Percentiles rank a stretch among this genome's conserved stretches.
phyloP scores from a whole-genome alignment of 1,140 invertebrate genomes.

The Anoplophora glabripennis region DNA sequence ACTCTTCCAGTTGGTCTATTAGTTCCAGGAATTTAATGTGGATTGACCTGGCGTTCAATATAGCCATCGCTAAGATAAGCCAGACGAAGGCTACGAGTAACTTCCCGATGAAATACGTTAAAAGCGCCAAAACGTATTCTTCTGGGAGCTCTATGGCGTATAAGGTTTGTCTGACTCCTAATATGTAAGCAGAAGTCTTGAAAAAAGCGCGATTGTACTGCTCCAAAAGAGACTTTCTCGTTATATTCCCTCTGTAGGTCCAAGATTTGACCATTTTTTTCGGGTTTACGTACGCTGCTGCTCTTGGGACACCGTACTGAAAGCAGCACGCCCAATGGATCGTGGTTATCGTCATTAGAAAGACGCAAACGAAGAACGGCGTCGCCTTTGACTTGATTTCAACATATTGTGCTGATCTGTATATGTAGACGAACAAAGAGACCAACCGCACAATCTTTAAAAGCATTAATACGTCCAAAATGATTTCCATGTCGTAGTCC shows the following conservation, averaged over 20 bases:
- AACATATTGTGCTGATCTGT: background rate
- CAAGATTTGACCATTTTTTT: too few relatives aligned
- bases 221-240: background rate
- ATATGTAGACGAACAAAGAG: constrained; percentile 1
- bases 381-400: constrained; percentile 8
- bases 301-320: background rate
- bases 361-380: background rate
- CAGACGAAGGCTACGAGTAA: background rate
- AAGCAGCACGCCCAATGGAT: background rate
- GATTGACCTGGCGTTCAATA: constrained; percentile 6
- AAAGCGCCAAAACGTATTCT: background rate
- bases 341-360: background rate
- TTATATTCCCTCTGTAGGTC: too few relatives aligned
- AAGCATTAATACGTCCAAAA: constrained; percentile 1
- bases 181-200: background rate
- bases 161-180: background rate
- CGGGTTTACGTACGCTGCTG: too few relatives aligned
- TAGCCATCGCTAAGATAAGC: constrained; percentile 2
- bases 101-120: constrained; percentile 3
- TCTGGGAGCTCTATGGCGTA: background rate
- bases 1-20: constrained; percentile 22
- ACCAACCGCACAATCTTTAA: constrained; percentile 9
- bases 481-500: too few relatives aligned
- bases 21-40: constrained; percentile 20
- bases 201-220: constrained; percentile 14